A percentile compares a stretch with the other conserved stretches of the same genome.
Evolutionary conservation across 2,888 invertebrate species (phyloP).

Genomic region (Campoplex nolae): DNA sequence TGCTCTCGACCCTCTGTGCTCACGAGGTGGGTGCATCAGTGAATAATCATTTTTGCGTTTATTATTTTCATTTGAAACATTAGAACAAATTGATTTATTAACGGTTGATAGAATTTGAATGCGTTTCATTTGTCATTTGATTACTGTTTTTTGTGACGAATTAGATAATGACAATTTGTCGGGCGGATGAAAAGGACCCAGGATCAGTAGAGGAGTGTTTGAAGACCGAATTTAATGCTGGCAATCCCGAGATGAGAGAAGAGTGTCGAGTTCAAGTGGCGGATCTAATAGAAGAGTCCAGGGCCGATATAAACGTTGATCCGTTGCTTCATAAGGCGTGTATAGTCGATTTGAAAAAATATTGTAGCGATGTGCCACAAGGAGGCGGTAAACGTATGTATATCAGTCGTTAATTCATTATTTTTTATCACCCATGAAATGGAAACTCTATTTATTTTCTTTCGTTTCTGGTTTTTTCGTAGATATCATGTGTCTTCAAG

Average conservation of each 20-base stretch:
- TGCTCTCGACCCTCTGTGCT: slow-evolving; percentile 92
- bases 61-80: slow-evolving; percentile 45
- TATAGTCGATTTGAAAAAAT: slow-evolving; percentile 92
- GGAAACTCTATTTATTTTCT: background rate
- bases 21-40: slow-evolving; percentile 86
- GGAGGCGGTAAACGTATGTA: slow-evolving; percentile 96
- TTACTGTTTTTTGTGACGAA: slow-evolving; percentile 21
- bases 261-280: slow-evolving; percentile 95
- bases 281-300: slow-evolving; percentile 94
- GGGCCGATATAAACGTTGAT: slow-evolving; percentile 98
- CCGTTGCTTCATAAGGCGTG: slow-evolving; percentile 96
- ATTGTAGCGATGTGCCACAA: slow-evolving; percentile 92
- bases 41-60: slow-evolving; percentile 69
- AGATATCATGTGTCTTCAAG: slow-evolving; percentile 93
- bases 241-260: slow-evolving; percentile 89
- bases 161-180: slow-evolving; percentile 85
- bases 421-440: background rate
- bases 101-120: background rate
- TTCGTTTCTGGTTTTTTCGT: slow-evolving; percentile 76
- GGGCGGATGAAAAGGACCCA: slow-evolving; percentile 85
- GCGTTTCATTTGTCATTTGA: background rate
- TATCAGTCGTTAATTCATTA: too few species aligned
- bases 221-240: slow-evolving; percentile 89
- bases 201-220: slow-evolving; percentile 95
- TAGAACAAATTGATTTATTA: background rate